Base-by-base conservation (phyloP, 2,113 vertebrate species). In the Dromas ardeola region DNA sequence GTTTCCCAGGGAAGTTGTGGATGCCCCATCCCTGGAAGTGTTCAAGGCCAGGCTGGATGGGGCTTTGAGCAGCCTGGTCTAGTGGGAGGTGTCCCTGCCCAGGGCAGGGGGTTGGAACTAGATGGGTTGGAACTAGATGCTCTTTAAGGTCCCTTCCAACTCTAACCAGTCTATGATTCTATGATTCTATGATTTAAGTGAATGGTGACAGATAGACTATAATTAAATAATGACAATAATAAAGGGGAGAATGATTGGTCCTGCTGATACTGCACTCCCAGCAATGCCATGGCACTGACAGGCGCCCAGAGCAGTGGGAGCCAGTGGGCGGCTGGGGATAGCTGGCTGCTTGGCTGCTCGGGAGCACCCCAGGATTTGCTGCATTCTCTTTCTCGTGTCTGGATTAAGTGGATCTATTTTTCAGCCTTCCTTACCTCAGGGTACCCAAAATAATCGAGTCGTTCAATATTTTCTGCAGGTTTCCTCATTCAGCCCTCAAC, bases 321-420 rank as follows among this genome's bases (percentile, higher is more conserved):
- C 32, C 0, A 0, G 14, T 0, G 1, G 6, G 13, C 29, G 19
- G 7, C 36, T 65, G 50, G 17, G 26, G 23, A 15, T 49, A 50
- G n/a, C 25, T 42, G 67, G 15, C 5, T 76, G 23, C 2, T 6
- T 0, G 11, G 23, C 5, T 40, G 11, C 30, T 80, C 0, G 0
- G 13, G 12, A 77, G 30, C 34, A 66, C 20, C 11, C 16, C 22
- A 2, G 2, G 8, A 18, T 43, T 84, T 87, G 15, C 38, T 50
- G 17, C 14, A 0, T 62, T 8, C 5, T 52, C 30, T 13, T 92
- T 52, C 26, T 65, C 17, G 15, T 30, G 23, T 21, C 36, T 95
- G 45, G 17, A 43, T 72, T 34, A 50, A 83, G 3, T 40, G 2
- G 0, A 30, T 86, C 29, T 61, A 11, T 8, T 65, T 82, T 83